Base-by-base conservation (phyloP, 2,888 invertebrate genomes). In the Tinea trinotella region DNA sequence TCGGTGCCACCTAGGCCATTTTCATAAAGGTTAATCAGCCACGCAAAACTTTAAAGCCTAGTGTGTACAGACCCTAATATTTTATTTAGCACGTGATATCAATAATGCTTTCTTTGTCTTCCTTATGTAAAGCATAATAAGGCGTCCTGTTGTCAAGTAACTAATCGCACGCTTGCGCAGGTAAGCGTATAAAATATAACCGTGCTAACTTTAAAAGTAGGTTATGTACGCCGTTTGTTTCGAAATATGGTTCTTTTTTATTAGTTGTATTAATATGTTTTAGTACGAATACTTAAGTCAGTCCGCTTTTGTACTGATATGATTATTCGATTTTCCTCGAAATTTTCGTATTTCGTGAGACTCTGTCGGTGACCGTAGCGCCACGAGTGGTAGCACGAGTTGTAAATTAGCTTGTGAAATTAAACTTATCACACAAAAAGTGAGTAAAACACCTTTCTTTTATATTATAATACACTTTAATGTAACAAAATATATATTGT, bases 311-410 rank as follows among this genome's bases (percentile, higher is more conserved):
- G 2, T 13, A n/a, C 12, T 13, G 15, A 40, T 40, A 40, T 40
- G 40, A 40, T 40, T 40, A n/a, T n/a, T 40, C 40, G 40, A 40
- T 13, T 40, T 40, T 40, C 13, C 40, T 12, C 13, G 40, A 2
- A 40, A 40, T 40, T 40, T 13, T 40, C 40, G 40, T 40, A 40
- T 40, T 40, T 46, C 46, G 46, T 46, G 46, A 1, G 22, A 50
- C 50, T 50, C 18, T 12, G 50, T 50, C 50, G 50, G 61, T 62
- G 61, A 63, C 62, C 57, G 56, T 59, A 60, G 59, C 61, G 60
- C 58, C 57, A 56, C 58, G 59, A 57, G 59, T 50, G 50, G 9
- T 20, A 48, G n/a, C 50, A 50, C 50, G 50, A 22, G 50, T 3
- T 50, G 22, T 18, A 12, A 24, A 50, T 10, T 50, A 7, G 40